phyloP scores from a whole-genome alignment of 2,888 invertebrate genomes.

The Eristalis pertinax region DNA sequence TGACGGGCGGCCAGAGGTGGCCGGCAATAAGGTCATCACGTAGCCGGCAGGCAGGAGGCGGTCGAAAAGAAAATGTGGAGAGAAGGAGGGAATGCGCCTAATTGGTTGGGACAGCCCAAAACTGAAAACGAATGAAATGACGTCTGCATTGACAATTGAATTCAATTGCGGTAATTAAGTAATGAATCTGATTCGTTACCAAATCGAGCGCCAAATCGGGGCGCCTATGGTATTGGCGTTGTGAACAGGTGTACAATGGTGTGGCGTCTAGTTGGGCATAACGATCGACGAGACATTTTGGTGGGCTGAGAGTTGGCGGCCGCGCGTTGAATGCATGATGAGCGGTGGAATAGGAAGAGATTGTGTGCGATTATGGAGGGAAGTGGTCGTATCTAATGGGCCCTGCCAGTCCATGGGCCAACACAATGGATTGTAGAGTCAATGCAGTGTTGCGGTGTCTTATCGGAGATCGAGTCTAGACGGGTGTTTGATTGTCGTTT shows the following conservation, averaged over 20 bases:
- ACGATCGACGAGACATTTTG: not conserved
- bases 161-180: slow-evolving; percentile 56
- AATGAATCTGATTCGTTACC: slow-evolving; percentile 59
- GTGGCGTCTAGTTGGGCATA: not conserved
- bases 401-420: not conserved
- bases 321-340: not conserved
- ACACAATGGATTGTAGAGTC: not conserved
- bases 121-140: slow-evolving; percentile 14
- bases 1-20: not conserved
- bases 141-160: slow-evolving; percentile 41
- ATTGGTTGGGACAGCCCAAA: slow-evolving; percentile 44
- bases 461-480: not conserved
- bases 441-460: not conserved
- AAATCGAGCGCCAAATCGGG: slow-evolving; percentile 49
- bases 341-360: not conserved
- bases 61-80: not conserved
- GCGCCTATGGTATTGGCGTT: slow-evolving; percentile 23
- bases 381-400: not conserved
- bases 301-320: not conserved
- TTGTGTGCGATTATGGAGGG: not conserved
- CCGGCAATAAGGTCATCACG: slow-evolving; percentile 69
- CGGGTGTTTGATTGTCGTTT: not conserved
- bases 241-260: slow-evolving; percentile 44
- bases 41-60: slow-evolving; percentile 5
- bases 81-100: slow-evolving; percentile 48